phyloP scores from a whole-genome alignment of 2,797 vertebrate genomes.

The Bradypodion pumilum region DNA sequence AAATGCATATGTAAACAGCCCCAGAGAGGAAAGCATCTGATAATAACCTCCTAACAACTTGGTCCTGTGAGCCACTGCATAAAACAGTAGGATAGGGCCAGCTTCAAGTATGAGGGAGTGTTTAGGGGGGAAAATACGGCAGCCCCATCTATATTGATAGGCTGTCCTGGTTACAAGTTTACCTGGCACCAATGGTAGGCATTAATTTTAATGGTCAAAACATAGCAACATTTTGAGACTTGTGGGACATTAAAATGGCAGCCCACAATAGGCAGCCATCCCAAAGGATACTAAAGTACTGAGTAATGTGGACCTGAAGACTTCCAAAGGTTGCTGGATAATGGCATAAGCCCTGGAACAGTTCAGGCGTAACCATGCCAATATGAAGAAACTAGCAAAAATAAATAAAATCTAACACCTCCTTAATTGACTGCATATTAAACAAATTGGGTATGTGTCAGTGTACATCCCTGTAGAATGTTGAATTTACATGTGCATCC shows the following conservation, averaged over 20 bases:
- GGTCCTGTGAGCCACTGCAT: not conserved
- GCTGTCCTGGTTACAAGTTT: too few species aligned
- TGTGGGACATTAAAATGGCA: not conserved
- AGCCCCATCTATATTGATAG: not conserved
- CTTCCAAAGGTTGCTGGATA: not conserved
- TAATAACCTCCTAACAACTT: not conserved
- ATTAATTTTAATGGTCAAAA: not conserved
- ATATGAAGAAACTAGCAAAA: not conserved
- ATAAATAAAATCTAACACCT: not conserved
- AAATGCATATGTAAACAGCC: not conserved
- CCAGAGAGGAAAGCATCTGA: too few species aligned
- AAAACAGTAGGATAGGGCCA: not conserved
- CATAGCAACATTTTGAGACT: not conserved
- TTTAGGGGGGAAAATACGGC: too few species aligned
- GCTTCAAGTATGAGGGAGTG: not conserved
- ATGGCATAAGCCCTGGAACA: not conserved
- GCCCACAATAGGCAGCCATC: not conserved
- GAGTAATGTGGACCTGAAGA: not conserved
- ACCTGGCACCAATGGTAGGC: not conserved
- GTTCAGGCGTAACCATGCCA: not conserved
- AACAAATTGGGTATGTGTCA: not conserved
- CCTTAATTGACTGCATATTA: not conserved
- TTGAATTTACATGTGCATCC: not conserved
- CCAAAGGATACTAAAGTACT: not conserved
- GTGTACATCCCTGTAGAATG: not conserved